Conservation (phyloP, 2,888 invertebrate species). For the Gerris lacustris region DNA sequence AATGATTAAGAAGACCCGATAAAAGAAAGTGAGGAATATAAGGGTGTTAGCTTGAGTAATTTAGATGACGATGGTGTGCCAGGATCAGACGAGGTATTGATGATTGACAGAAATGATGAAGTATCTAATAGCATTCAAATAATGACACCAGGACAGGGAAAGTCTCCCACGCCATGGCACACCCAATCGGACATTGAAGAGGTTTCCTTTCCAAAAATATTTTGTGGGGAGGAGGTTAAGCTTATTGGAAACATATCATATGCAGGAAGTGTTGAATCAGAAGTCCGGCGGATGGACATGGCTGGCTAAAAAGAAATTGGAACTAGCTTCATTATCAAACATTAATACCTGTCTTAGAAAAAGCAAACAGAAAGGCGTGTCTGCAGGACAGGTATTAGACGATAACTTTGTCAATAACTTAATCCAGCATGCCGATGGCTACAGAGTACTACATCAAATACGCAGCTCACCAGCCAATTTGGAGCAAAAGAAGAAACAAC, state of each 20-base stretch:
- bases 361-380: slow-evolving; percentile 4
- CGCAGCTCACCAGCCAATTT: background rate
- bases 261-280: slow-evolving; percentile 14
- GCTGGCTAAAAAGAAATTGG: slow-evolving; percentile 14
- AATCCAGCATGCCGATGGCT: background rate
- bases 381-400: slow-evolving; percentile 8
- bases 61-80: too few species aligned
- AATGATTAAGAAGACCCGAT: too few species aligned
- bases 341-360: background rate
- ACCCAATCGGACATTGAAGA: slow-evolving; percentile 7
- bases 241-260: slow-evolving; percentile 1
- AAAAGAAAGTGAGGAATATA: too few species aligned
- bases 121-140: background rate
- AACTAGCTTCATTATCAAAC: background rate
- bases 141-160: slow-evolving; percentile 19
- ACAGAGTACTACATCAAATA: background rate
- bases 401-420: background rate
- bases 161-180: slow-evolving; percentile 16
- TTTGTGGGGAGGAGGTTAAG: slow-evolving; percentile 6
- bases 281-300: slow-evolving; percentile 14
- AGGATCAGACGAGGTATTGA: background rate
- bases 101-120: background rate
- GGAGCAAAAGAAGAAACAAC: slow-evolving; percentile 2
- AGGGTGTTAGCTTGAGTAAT: too few species aligned
- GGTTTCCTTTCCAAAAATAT: slow-evolving; percentile 17